Conservation (phyloP, 2,797 vertebrate genomes). For the Anas bernieri region DNA sequence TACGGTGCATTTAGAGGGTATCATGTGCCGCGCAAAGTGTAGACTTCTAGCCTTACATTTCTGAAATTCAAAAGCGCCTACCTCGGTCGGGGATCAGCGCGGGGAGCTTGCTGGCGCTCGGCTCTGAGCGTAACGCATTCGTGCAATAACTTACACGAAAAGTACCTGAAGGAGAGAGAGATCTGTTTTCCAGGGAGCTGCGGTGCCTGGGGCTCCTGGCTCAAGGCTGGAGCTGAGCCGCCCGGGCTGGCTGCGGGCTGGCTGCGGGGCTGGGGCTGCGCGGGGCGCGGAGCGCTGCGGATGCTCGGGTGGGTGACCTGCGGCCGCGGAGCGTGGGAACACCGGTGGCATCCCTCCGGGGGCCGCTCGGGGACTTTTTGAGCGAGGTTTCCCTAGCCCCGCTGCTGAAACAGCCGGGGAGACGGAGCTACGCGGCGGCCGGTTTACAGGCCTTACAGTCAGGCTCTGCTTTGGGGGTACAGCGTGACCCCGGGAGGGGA, state of each 20-base stretch:
- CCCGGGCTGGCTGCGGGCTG: background rate
- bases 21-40: slow-evolving; percentile 31
- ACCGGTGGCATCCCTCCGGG: background rate
- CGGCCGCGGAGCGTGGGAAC: background rate
- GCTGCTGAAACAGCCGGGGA: background rate
- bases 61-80: slow-evolving; percentile 67
- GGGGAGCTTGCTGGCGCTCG: slow-evolving; percentile 48
- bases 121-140: slow-evolving; percentile 3
- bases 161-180: background rate
- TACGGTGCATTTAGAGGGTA: slow-evolving; percentile 68
- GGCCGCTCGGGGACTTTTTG: background rate
- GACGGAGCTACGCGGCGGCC: background rate
- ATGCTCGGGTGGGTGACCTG: background rate
- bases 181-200: background rate
- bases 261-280: background rate
- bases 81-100: slow-evolving; percentile 50
- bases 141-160: background rate
- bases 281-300: background rate
- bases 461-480: background rate
- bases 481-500: background rate
- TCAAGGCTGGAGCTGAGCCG: background rate
- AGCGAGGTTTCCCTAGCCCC: background rate
- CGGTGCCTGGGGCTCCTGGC: background rate
- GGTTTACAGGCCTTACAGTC: background rate
- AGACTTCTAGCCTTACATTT: slow-evolving; percentile 71